These are phyloP conservation scores for Scrobipalpa costella DNA, from an alignment of 2,888 invertebrate genomes.

Conservation along the genomic window DNA sequence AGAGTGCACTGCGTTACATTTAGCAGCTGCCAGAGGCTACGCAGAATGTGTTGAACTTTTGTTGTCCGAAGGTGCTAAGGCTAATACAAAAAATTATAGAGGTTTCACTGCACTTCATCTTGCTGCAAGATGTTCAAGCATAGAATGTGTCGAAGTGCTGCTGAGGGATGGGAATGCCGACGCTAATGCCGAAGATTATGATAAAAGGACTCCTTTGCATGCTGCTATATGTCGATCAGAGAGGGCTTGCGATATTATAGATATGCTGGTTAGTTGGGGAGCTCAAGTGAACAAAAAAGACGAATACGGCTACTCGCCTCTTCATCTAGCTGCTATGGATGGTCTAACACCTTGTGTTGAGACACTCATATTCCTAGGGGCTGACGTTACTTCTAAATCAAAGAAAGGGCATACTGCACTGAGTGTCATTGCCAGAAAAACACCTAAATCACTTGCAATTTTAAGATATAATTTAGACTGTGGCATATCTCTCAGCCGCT, in stretches of 20 bases:
- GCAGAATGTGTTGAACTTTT: slow-evolving; percentile 90
- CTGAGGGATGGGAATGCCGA: slow-evolving; percentile 88
- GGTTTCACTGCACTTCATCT: slow-evolving; percentile 94
- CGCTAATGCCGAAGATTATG: slow-evolving; percentile 89
- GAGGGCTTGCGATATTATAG: slow-evolving; percentile 89
- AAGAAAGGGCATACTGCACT: slow-evolving; percentile 92
- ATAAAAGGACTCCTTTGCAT: slow-evolving; percentile 90
- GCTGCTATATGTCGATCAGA: slow-evolving; percentile 90
- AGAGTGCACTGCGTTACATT: slow-evolving; percentile 89
- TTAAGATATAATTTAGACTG: slow-evolving; percentile 89
- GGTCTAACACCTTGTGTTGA: slow-evolving; percentile 92
- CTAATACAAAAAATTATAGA: slow-evolving; percentile 87
- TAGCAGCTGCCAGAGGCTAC: slow-evolving; percentile 93
- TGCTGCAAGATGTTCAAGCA: slow-evolving; percentile 89
- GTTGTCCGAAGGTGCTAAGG: slow-evolving; percentile 88
- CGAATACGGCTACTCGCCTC: slow-evolving; percentile 90
- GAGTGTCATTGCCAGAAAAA: slow-evolving; percentile 91
- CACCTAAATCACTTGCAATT: slow-evolving; percentile 91
- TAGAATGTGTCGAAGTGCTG: slow-evolving; percentile 90
- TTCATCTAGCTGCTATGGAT: slow-evolving; percentile 92
- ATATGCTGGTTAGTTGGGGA: slow-evolving; percentile 88
- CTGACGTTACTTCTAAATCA: slow-evolving; percentile 92
- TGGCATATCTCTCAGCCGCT: slow-evolving; percentile 87
- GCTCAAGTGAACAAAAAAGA: slow-evolving; percentile 92
- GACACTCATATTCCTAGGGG: slow-evolving; percentile 90